These are phyloP conservation scores for Echeneis naucrates DNA, from an alignment of 2,797 vertebrate genomes.

Conservation along the genomic window DNA sequence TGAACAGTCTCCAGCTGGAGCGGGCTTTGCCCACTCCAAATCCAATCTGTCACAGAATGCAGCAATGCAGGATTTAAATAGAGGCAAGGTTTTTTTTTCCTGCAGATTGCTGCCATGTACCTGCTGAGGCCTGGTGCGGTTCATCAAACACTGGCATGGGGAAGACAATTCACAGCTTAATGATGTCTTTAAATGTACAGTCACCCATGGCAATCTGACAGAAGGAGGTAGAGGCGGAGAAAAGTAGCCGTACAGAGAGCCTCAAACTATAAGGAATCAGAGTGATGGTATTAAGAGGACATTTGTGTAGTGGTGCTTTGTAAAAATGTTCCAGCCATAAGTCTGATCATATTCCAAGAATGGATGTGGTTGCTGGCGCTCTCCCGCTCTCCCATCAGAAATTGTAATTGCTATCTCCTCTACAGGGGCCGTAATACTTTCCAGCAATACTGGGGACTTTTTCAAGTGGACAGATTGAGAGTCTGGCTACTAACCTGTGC, in stretches of 20 bases:
- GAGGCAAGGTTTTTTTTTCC: conserved; percentile 59
- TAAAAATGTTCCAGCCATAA: conserved; percentile 71
- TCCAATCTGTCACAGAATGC: conserved; percentile 75
- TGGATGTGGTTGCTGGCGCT: conserved; percentile 66
- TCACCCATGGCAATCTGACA: conserved; percentile 45
- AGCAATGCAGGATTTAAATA: conserved; percentile 61
- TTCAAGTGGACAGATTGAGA: conserved; percentile 82
- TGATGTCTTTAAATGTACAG: conserved; percentile 59
- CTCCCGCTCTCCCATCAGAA: conserved; percentile 68
- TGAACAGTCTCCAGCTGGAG: conserved; percentile 76
- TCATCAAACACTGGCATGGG: conserved; percentile 62
- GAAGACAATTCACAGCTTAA: conserved; percentile 56
- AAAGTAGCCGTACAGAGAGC: conserved; percentile 21
- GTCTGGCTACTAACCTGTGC: conserved; percentile 73
- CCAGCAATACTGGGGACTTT: conserved; percentile 76
- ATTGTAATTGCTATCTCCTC: conserved; percentile 78
- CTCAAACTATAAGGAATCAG: conserved; percentile 40
- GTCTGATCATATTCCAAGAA: conserved; percentile 73
- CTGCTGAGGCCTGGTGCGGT: conserved; percentile 62
- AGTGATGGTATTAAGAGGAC: conserved; percentile 51
- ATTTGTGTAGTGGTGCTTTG: conserved; percentile 58
- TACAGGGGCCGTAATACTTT: conserved; percentile 69
- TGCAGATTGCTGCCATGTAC: conserved; percentile 56
- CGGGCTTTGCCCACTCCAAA: conserved; percentile 58
- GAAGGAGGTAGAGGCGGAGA: conserved; percentile 14